Evolutionary conservation across 2,797 vertebrate genomes (phyloP), one percentile per base, ranked within the genome.

Genomic region (Sebastes taczanowskii): DNA sequence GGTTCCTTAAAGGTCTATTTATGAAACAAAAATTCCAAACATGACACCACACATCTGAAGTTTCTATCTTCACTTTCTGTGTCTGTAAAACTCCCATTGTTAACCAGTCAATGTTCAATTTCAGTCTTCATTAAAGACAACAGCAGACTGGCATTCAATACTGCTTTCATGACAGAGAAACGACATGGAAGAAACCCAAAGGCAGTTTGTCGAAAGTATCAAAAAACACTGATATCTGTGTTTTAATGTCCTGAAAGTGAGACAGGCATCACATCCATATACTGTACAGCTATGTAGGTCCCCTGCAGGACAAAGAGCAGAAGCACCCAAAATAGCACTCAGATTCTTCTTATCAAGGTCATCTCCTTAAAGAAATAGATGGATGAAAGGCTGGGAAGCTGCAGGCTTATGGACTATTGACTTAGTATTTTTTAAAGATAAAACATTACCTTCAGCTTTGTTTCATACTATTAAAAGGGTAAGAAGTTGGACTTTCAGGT

Each of bases 81-180:
- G 29, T 70, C 64, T 67, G 32, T 77, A 29, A 81, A 84, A 81
- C 67, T 74, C 60, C 56, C 14, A 62, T 77, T 77, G 52, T 89
- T 78, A 77, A 81, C 66, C 63, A 86, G 67, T 81, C 34, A 73
- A 30, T 74, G 77, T 77, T 87, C 69, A 88, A 85, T 89, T 89
- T 91, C 76, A 90, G 82, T 89, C 84, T 81, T 68, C 81, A 80
- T 84, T 89, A 69, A 77, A 80, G 67, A 64, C 32, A 78, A 58
- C 74, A 84, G 65, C 22, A 35, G 71, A 58, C 60, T 74, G 78
- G 77, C 52, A 67, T 85, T 78, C 64, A 81, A 13, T 66, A 65
- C 6, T 25, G 59, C 64, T 81, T 69, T 74, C 64, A 65, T 53
- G 63, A 30, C 46, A 66, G 56, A 84, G 35, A 53, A 11, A 77